Conservation (phyloP, 2,888 invertebrate genomes). For the Cheilosia vulpina region DNA sequence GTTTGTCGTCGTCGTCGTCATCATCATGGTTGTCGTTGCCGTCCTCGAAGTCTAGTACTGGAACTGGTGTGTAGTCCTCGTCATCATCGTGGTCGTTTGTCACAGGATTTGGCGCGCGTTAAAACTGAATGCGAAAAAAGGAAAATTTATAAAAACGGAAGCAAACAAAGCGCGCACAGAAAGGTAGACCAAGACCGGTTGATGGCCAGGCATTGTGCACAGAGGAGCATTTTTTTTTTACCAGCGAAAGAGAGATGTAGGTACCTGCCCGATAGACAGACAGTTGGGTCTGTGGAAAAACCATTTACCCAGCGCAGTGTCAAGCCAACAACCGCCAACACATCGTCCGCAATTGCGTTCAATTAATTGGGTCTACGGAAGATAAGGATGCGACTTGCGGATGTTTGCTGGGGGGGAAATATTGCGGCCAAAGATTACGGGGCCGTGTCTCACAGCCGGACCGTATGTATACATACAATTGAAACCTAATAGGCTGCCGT, state of each 20-base stretch:
- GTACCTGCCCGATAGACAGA: slow-evolving; percentile 48
- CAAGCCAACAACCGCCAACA: slow-evolving; percentile 34
- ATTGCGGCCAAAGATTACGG: slow-evolving; percentile 69
- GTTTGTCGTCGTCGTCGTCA: slow-evolving; percentile 52
- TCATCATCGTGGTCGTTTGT: slow-evolving; percentile 65
- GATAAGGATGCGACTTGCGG: slow-evolving; percentile 67
- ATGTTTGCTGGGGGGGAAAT: slow-evolving; percentile 56
- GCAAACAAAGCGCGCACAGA: slow-evolving; percentile 44
- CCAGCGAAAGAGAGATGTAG: slow-evolving; percentile 39
- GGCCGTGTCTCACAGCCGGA: slow-evolving; percentile 21
- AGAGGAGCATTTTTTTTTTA: slow-evolving; percentile 12
- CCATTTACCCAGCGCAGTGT: background rate
- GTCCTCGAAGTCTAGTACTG: slow-evolving; percentile 20
- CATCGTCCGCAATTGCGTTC: slow-evolving; percentile 73
- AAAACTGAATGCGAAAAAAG: slow-evolving; percentile 35
- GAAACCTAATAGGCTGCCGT: slow-evolving; percentile 58
- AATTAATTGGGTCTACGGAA: slow-evolving; percentile 72
- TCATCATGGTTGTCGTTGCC: slow-evolving; percentile 16
- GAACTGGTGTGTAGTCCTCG: slow-evolving; percentile 19
- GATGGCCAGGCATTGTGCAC: slow-evolving; percentile 58
- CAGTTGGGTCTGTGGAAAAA: slow-evolving; percentile 29
- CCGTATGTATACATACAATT: slow-evolving; percentile 34
- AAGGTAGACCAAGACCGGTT: slow-evolving; percentile 44
- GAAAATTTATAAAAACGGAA: slow-evolving; percentile 18
- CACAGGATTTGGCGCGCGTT: slow-evolving; percentile 58